Conservation (phyloP, 2,797 vertebrate genomes). For the Coreius guichenoti region DNA sequence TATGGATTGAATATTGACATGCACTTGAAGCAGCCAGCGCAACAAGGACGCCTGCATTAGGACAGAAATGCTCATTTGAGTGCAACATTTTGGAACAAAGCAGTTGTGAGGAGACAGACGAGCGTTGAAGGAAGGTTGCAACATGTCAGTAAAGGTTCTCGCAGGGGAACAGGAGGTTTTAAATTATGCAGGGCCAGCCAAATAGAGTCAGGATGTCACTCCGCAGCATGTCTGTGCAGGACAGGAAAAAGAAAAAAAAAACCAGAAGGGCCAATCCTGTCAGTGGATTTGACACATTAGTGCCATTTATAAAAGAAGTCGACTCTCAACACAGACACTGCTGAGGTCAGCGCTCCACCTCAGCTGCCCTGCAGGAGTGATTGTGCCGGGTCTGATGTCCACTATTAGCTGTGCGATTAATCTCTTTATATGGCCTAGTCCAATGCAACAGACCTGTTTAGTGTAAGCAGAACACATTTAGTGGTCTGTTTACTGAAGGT, state of each 20-base stretch:
- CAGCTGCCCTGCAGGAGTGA: conserved; percentile 19
- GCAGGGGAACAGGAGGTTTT: conserved; percentile 54
- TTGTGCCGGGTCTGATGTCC: conserved; percentile 2
- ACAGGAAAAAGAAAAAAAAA: conserved; percentile 24
- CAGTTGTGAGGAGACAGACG: conserved; percentile 1
- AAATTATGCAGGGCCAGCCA: conserved; percentile 64
- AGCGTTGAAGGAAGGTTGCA: conserved; percentile 40
- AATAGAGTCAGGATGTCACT: conserved; percentile 56
- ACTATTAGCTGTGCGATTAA: background rate
- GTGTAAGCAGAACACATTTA: conserved; percentile 26
- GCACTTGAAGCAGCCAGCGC: conserved; percentile 49
- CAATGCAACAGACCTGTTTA: conserved; percentile 20
- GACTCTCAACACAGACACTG: conserved; percentile 23
- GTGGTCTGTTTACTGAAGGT: conserved; percentile 30
- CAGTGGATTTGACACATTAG: conserved; percentile 31
- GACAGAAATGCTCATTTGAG: conserved; percentile 14
- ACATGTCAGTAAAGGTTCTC: conserved; percentile 41
- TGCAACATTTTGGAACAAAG: background rate
- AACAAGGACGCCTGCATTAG: conserved; percentile 50
- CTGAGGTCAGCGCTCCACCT: conserved; percentile 32
- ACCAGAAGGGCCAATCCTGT: conserved; percentile 23
- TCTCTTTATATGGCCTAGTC: conserved; percentile 25
- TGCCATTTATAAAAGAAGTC: conserved; percentile 38
- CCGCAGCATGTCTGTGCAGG: conserved; percentile 29
- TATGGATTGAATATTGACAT: conserved; percentile 70